phyloP scores from a whole-genome alignment of 2,797 vertebrate genomes.

The Remorina albescens region DNA sequence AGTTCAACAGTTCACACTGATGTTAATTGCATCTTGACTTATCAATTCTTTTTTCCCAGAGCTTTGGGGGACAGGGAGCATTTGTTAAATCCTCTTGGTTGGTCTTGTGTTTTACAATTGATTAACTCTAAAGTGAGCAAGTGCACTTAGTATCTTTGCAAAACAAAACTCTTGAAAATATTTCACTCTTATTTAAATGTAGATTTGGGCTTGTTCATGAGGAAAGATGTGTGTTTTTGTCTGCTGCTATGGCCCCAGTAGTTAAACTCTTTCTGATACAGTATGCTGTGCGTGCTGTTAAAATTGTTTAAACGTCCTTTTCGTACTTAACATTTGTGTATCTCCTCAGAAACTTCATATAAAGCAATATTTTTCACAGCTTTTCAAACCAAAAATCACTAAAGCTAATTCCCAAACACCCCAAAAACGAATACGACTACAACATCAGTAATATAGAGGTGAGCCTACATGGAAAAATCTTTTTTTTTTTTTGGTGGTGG shows the following conservation, averaged over 20 bases:
- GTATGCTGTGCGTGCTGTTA: background rate
- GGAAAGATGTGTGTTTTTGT: background rate
- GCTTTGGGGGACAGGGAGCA: conserved; percentile 13
- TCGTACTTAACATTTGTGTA: background rate
- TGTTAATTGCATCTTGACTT: conserved; percentile 25
- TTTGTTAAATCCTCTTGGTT: conserved; percentile 22
- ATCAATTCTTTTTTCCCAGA: conserved; percentile 46
- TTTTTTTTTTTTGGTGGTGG: too few species aligned
- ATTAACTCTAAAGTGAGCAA: conserved; percentile 1
- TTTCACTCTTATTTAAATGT: background rate
- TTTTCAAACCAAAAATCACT: too few species aligned
- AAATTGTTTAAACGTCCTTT: background rate
- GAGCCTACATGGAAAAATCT: too few species aligned
- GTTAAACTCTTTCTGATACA: background rate
- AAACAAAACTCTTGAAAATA: background rate
- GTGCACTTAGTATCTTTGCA: conserved; percentile 11
- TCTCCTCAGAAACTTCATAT: background rate
- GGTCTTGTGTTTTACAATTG: conserved; percentile 21
- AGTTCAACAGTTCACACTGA: conserved; percentile 26
- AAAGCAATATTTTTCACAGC: background rate
- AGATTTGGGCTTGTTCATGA: background rate
- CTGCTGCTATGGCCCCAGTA: background rate
- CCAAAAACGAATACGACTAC: too few species aligned
- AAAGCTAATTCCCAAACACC: too few species aligned
- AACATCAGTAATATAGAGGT: too few species aligned